Conservation (phyloP, 2,113 vertebrate genomes). For the Perca flavescens region DNA sequence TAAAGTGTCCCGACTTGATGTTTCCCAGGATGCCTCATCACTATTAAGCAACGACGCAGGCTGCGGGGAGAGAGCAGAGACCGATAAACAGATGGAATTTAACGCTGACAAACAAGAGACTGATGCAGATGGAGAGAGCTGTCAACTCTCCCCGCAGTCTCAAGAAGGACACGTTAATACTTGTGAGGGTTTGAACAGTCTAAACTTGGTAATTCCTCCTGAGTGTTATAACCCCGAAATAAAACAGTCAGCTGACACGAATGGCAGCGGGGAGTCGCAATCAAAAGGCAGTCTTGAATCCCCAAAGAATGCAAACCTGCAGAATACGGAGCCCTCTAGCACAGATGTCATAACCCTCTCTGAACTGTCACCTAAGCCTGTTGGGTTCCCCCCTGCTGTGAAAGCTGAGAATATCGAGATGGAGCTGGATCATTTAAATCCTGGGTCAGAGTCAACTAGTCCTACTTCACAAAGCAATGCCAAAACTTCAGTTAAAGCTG, state of each 20-base stretch:
- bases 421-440: conserved; percentile 37
- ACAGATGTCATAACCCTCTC: not conserved
- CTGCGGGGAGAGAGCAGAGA: not conserved
- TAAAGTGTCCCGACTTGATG: conserved; percentile 50
- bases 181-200: not conserved
- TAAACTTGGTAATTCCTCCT: not conserved
- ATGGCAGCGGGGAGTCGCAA: conserved; percentile 2
- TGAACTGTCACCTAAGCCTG: conserved; percentile 2
- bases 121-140: not conserved
- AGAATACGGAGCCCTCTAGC: not conserved
- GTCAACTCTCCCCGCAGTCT: not conserved
- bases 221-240: conserved; percentile 5
- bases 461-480: not conserved
- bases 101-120: conserved; percentile 9
- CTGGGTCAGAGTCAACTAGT: conserved; percentile 7
- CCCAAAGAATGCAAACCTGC: not conserved
- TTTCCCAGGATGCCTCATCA: conserved; percentile 24
- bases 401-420: conserved; percentile 64
- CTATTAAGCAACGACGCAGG: not conserved
- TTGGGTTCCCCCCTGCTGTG: not conserved
- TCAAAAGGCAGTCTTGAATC: conserved; percentile 2
- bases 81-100: conserved; percentile 27
- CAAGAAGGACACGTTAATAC: conserved; percentile 1
- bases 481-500: conserved; percentile 10
- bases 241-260: not conserved